phyloP scores from a whole-genome alignment of 2,113 vertebrate genomes.

The Dromas ardeola region DNA sequence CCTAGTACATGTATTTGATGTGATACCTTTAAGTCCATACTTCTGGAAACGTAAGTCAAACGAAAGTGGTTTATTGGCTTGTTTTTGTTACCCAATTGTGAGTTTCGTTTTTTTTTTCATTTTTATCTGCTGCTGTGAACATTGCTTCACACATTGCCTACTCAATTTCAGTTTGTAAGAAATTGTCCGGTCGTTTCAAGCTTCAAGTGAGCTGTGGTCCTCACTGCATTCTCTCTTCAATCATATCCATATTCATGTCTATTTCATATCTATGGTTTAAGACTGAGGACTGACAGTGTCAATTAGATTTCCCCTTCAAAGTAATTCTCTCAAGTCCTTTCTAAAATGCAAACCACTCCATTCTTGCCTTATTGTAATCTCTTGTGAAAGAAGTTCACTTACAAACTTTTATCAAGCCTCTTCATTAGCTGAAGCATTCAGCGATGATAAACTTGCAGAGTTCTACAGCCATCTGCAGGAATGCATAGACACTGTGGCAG shows the following conservation, averaged over 20 bases:
- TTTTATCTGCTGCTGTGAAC: neutral
- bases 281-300: neutral
- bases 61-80: neutral
- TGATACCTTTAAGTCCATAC: neutral
- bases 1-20: accelerated
- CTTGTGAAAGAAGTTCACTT: neutral
- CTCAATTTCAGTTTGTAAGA: neutral
- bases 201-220: neutral
- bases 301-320: neutral
- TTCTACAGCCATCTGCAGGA: constrained; percentile 65
- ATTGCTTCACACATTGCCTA: neutral
- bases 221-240: neutral
- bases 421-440: neutral
- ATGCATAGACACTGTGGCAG: constrained; percentile 60
- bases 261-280: neutral
- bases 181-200: neutral
- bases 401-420: neutral
- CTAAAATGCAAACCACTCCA: neutral
- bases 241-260: neutral
- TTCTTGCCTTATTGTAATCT: neutral
- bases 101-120: neutral
- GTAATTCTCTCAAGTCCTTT: neutral
- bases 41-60: neutral
- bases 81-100: neutral
- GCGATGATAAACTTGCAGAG: constrained; percentile 44